phyloP scores from a whole-genome alignment of 2,113 vertebrate genomes.

The Crotophaga sulcirostris region DNA sequence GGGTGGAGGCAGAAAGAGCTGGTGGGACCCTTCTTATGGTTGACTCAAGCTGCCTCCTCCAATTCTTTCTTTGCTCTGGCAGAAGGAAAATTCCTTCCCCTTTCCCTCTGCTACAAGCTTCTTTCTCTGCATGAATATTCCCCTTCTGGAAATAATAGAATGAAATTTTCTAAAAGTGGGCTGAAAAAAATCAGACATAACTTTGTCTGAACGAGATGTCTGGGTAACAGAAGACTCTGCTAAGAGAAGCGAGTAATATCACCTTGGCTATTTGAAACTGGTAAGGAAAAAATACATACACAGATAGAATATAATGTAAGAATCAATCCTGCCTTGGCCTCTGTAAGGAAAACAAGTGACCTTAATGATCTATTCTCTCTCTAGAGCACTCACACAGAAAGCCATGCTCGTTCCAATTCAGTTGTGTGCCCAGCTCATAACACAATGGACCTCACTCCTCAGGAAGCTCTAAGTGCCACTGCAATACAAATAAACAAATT shows the following conservation, averaged over 20 bases:
- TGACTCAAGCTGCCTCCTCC: slow-evolving; percentile 47
- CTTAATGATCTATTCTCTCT: slow-evolving; percentile 71
- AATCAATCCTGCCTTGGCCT: slow-evolving; percentile 61
- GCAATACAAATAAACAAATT: slow-evolving; percentile 64
- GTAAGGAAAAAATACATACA: slow-evolving; percentile 48
- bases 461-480: slow-evolving; percentile 58
- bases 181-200: slow-evolving; percentile 6
- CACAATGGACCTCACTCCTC: slow-evolving; percentile 62
- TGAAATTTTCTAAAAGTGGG: not conserved
- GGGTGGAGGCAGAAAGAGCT: slow-evolving; percentile 56
- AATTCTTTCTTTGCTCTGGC: slow-evolving; percentile 28
- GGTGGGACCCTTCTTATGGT: slow-evolving; percentile 29
- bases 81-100: not conserved
- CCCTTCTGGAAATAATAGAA: not conserved
- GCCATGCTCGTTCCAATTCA: slow-evolving; percentile 52
- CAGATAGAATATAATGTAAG: slow-evolving; percentile 40
- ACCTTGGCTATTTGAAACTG: not conserved
- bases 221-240: not conserved
- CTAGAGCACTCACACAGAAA: slow-evolving; percentile 68
- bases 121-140: not conserved
- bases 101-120: not conserved
- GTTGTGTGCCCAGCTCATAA: slow-evolving; percentile 34
- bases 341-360: slow-evolving; percentile 64
- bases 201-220: not conserved
- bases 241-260: not conserved